Evolutionary conservation across 2,797 vertebrate genomes (phyloP).

Genomic region (Leptoclinus maculatus): DNA sequence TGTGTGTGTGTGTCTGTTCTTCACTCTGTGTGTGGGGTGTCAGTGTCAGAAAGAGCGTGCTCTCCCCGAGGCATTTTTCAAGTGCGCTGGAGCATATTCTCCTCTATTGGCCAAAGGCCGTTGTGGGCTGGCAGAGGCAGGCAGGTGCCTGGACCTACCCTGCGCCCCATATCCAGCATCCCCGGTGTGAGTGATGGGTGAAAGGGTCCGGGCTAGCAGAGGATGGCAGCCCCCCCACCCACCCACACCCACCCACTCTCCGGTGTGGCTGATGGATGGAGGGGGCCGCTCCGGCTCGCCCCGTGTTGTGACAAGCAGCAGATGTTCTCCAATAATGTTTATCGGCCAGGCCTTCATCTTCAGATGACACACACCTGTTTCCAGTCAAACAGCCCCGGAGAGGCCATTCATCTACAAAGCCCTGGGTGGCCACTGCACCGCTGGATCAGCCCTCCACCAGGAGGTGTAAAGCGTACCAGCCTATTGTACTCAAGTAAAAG

Average conservation of each 20-base stretch:
- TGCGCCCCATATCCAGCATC: conserved; percentile 55
- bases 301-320: conserved; percentile 87
- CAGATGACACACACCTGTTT: conserved; percentile 87
- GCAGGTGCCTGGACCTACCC: conserved; percentile 76
- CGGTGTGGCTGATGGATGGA: conserved; percentile 83
- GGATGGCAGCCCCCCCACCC: conserved; percentile 32
- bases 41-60: conserved; percentile 20
- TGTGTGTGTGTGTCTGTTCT: conserved; percentile 35
- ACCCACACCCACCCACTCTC: conserved; percentile 49
- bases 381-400: conserved; percentile 80
- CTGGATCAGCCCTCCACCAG: conserved; percentile 22
- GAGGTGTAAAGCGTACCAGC: not conserved
- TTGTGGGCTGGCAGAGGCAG: conserved; percentile 53
- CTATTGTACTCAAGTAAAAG: not conserved
- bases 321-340: conserved; percentile 91
- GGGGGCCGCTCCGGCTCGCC: conserved; percentile 54
- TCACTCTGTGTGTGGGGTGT: not conserved
- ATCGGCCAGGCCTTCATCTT: conserved; percentile 83
- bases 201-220: conserved; percentile 35
- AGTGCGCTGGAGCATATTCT: conserved; percentile 72
- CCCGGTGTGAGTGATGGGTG: conserved; percentile 77
- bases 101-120: conserved; percentile 49
- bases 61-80: conserved; percentile 76
- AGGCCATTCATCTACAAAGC: conserved; percentile 76
- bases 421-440: conserved; percentile 78